Conservation (phyloP, 1,140 invertebrate genomes). For the Caenorhabditis briggsae region DNA sequence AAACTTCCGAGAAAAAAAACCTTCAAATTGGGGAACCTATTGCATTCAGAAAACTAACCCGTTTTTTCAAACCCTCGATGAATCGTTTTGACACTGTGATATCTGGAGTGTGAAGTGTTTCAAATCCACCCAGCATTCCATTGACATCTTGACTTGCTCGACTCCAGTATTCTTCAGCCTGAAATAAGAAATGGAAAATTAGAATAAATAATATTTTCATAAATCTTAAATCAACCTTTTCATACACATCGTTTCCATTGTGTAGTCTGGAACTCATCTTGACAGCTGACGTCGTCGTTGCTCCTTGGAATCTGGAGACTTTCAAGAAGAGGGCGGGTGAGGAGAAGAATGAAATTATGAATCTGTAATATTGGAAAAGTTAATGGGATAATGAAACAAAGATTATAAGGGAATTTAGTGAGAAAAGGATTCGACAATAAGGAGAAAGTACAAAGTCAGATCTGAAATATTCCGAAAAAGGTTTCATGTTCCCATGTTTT, state of each 20-base stretch:
- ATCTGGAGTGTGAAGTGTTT: constrained; percentile 87
- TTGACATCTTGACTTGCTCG: constrained; percentile 81
- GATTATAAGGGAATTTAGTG: neutral
- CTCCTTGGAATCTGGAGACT: constrained; percentile 2
- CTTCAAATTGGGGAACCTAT: no score
- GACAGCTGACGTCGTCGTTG: neutral
- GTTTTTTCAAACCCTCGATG: constrained; percentile 80
- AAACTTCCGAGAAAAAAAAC: no score
- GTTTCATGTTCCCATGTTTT: no score
- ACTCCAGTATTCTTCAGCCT: constrained; percentile 87
- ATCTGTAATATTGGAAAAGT: neutral
- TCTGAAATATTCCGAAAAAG: no score
- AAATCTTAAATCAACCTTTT: constrained; percentile 14
- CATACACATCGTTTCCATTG: constrained; percentile 45
- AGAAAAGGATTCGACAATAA: neutral
- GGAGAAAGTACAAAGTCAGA: neutral
- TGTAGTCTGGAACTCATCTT: constrained; percentile 17
- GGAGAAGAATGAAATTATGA: neutral
- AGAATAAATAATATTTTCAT: neutral
- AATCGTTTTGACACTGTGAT: constrained; percentile 88
- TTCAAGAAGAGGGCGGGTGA: neutral
- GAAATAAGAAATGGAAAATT: neutral
- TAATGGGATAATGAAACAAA: neutral
- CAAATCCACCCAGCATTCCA: constrained; percentile 94
- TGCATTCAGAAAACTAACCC: constrained; percentile 49